Percentiles rank a stretch among this genome's conserved stretches.
phyloP scores from a whole-genome alignment of 2,888 invertebrate genomes.

The Chymomyza procnemis region DNA sequence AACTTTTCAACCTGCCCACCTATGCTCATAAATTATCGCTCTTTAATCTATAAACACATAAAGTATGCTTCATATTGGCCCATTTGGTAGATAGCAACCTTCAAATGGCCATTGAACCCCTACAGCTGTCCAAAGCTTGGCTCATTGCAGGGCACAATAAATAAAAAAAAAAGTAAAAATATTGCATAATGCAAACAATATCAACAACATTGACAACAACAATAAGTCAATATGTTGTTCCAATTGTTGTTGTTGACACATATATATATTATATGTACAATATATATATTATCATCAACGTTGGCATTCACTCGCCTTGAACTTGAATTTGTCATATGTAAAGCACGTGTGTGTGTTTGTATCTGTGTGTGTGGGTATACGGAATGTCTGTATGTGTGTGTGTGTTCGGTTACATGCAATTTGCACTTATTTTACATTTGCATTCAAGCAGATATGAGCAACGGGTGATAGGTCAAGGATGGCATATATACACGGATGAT shows the following conservation, averaged over 20 bases:
- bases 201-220: neutral
- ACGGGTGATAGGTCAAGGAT: slow-evolving; percentile 23
- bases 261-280: too few relatives aligned
- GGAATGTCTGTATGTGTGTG: neutral
- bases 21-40: neutral
- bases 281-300: neutral
- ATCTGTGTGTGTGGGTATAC: neutral
- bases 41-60: neutral
- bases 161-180: neutral
- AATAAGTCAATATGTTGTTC: neutral
- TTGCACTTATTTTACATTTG: slow-evolving; percentile 15
- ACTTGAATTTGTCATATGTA: slow-evolving; percentile 55
- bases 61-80: neutral
- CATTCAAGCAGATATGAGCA: neutral
- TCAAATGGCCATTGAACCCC: slow-evolving; percentile 22
- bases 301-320: slow-evolving; percentile 47
- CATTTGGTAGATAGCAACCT: slow-evolving; percentile 12
- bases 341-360: neutral
- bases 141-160: neutral
- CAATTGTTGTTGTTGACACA: neutral
- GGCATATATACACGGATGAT: neutral
- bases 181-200: slow-evolving; percentile 3
- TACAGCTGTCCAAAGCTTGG: neutral
- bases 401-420: slow-evolving; percentile 10
- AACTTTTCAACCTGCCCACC: too few relatives aligned